A percentile compares a stretch with the other conserved stretches of the same genome.
Conservation (phyloP, 2,113 vertebrate genomes). For the Mastomys natalensis region DNA sequence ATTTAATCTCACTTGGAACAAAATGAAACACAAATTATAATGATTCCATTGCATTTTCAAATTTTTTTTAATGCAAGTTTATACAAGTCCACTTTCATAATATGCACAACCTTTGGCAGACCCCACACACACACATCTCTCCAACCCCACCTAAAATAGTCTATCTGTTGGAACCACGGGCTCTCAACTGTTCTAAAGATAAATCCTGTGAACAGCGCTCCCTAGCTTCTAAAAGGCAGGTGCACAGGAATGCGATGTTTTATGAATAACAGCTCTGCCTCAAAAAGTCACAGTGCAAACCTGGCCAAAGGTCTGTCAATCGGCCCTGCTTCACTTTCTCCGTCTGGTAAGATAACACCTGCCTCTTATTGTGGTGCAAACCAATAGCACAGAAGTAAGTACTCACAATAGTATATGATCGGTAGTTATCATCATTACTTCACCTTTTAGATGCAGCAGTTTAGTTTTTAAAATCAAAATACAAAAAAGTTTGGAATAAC, state of each 20-base stretch:
- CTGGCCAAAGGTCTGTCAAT: neutral
- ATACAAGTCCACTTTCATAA: neutral
- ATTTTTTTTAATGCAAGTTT: neutral
- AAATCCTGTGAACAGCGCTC: neutral
- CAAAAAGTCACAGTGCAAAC: neutral
- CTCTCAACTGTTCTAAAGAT: neutral
- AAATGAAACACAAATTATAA: neutral
- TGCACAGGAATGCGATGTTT: neutral
- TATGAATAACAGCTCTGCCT: neutral
- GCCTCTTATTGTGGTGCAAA: neutral
- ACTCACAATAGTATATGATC: neutral
- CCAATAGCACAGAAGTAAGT: neutral
- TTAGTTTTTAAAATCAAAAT: conserved; percentile 30
- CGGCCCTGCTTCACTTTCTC: neutral
- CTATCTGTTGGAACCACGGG: neutral
- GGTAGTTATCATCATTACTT: conserved; percentile 4
- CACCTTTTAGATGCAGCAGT: neutral
- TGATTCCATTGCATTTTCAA: neutral
- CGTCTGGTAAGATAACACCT: neutral
- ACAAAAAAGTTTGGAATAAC: neutral
- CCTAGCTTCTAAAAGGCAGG: neutral
- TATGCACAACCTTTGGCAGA: neutral
- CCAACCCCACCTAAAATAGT: neutral
- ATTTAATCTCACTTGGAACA: neutral
- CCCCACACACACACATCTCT: neutral